Evolutionary conservation across 2,888 invertebrate genomes (phyloP).

Genomic region (Heliconius hortense): DNA sequence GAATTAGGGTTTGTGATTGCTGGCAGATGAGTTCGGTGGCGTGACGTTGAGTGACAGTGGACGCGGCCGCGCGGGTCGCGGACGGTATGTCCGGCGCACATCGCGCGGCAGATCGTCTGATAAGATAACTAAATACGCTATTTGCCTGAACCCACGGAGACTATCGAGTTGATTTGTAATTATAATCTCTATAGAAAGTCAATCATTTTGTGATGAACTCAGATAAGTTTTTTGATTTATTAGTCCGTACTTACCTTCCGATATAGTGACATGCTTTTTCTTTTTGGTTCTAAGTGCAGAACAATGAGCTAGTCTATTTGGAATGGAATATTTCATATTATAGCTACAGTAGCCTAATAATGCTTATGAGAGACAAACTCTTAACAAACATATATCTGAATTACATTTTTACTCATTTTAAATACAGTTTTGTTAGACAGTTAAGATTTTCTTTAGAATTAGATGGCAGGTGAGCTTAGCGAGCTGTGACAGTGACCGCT

Average conservation of each 20-base stretch:
- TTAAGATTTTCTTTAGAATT: neutral
- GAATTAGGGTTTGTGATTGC: slow-evolving; percentile 66
- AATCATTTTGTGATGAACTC: slow-evolving; percentile 63
- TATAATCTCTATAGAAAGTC: slow-evolving; percentile 74
- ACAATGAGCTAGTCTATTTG: neutral
- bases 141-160: slow-evolving; percentile 62
- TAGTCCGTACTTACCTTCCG: slow-evolving; percentile 35
- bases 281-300: neutral
- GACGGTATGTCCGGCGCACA: slow-evolving; percentile 61
- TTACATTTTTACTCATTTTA: neutral
- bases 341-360: neutral
- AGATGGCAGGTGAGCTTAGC: slow-evolving; percentile 39
- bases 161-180: slow-evolving; percentile 67
- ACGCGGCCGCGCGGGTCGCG: slow-evolving; percentile 66
- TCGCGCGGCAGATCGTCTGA: slow-evolving; percentile 59
- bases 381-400: neutral
- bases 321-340: neutral
- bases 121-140: slow-evolving; percentile 71
- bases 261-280: slow-evolving; percentile 21
- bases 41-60: slow-evolving; percentile 71
- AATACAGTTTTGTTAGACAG: neutral
- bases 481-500: slow-evolving; percentile 54
- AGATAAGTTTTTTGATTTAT: slow-evolving; percentile 47
- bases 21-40: slow-evolving; percentile 62
- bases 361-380: neutral